Conservation (phyloP, 2,113 vertebrate species). For the Otis tarda region DNA sequence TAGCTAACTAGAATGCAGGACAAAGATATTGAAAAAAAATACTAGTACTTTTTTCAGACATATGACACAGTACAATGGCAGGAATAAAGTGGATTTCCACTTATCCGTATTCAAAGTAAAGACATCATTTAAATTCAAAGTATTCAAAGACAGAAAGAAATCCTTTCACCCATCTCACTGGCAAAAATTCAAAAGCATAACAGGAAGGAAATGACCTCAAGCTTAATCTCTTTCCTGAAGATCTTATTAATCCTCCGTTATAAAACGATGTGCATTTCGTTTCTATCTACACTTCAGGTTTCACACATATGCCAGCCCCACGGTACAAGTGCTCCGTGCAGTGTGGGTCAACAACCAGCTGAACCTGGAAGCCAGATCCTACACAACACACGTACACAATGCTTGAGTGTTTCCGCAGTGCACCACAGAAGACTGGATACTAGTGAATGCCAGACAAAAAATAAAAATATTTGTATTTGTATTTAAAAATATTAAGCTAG, state of each 20-base stretch:
- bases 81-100: slow-evolving; percentile 43
- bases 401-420: neutral
- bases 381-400: fast-evolving
- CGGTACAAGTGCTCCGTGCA: fast-evolving
- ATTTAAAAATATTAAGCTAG: neutral
- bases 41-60: neutral
- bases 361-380: neutral
- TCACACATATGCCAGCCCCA: neutral
- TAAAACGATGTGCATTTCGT: neutral
- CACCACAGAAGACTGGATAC: neutral
- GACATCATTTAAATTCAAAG: slow-evolving; percentile 38
- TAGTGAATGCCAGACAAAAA: neutral
- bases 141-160: slow-evolving; percentile 58
- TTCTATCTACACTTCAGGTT: neutral
- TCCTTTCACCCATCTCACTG: slow-evolving; percentile 43
- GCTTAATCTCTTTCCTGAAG: slow-evolving; percentile 64
- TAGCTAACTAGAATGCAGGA: neutral
- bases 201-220: slow-evolving; percentile 67
- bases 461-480: too few species aligned
- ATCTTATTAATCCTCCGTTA: slow-evolving; percentile 17
- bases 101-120: neutral
- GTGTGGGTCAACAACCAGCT: neutral
- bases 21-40: neutral
- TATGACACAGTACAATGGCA: neutral
- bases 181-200: slow-evolving; percentile 40